Evolutionary conservation across 2,797 vertebrate genomes (phyloP), one percentile per base, ranked within the genome.

Genomic region (Spinus pinus): DNA sequence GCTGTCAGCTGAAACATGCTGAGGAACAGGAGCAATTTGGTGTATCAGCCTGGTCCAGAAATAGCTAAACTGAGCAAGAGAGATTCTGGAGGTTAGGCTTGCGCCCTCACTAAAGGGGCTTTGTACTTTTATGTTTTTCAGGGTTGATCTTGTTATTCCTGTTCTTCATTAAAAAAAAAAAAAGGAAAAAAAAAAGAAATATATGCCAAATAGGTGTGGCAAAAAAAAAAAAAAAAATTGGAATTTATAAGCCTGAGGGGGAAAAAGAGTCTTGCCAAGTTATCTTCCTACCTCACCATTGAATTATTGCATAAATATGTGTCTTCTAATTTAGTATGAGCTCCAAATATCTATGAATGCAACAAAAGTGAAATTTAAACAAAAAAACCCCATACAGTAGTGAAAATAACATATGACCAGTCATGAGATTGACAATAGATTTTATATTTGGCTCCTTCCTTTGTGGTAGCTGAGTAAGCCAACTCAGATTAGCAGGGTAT

Each of bases 381-480:
- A 54, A 78, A n/a, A 57, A 12, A 12, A 10, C 16, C 16, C 39
- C 20, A 30, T 71, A 17, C 17, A 44, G 44, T 16, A 65, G 47
- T 84, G 92, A 90, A 94, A 93, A 75, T 62, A 94, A 49, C 33
- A 35, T 54, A 53, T 23, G 28, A 74, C n/a, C 79, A 77, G 60
- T 73, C 67, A 57, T 77, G 33, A 93, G 58, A 44, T 27, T 85
- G 86, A 95, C 50, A 87, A 81, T 62, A 35, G 31, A 75, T 88
- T 88, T 96, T 88, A 81, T 94, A 50, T 84, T 88, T 94, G 81
- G 37, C 66, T 97, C 46, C 37, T 88, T 92, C 72, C 82, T 94
- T 88, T 91, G 37, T 62, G 61, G 75, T 73, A 88, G 33, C 13
- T 46, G 77, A 80, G 74, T 44, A 77, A 73, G 5, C 12, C 81